Evolutionary conservation across 2,797 vertebrate genomes (phyloP).

Genomic region (Enteromius anoplus): DNA sequence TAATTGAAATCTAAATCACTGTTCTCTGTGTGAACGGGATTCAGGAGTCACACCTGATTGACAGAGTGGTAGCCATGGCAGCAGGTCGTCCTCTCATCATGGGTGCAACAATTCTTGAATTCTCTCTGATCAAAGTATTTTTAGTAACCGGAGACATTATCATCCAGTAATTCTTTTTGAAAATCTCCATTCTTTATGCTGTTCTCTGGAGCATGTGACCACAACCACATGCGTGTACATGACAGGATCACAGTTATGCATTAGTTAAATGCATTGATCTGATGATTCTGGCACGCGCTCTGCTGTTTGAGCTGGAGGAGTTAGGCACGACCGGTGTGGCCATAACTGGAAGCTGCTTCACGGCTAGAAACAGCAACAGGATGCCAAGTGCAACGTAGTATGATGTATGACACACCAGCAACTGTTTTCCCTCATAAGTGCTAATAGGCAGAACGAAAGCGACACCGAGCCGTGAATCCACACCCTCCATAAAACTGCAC

Average conservation of each 20-base stretch:
- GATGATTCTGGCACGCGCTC: background rate
- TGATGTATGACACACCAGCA: slow-evolving; percentile 44
- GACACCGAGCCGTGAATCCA: slow-evolving; percentile 30
- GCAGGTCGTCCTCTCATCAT: background rate
- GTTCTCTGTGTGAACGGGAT: background rate
- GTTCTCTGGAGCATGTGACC: background rate
- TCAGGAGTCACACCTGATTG: slow-evolving; percentile 3
- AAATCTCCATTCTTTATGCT: background rate
- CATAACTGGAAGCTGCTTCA: background rate
- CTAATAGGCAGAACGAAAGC: slow-evolving; percentile 50
- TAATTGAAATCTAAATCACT: background rate
- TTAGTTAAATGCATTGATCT: background rate
- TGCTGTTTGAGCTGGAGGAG: background rate
- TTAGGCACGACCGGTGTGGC: background rate
- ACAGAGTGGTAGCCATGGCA: background rate
- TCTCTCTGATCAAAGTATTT: background rate
- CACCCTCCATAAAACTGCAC: background rate
- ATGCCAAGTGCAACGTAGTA: slow-evolving; percentile 25
- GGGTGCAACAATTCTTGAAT: too few relatives aligned
- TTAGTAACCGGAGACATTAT: background rate
- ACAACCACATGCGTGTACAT: background rate
- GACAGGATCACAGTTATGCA: background rate
- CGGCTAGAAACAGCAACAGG: slow-evolving; percentile 25
- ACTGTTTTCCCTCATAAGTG: slow-evolving; percentile 43
- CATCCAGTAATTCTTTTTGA: background rate